Base-by-base conservation (phyloP, 2,113 vertebrate species). In the Glaucidium brasilianum region DNA sequence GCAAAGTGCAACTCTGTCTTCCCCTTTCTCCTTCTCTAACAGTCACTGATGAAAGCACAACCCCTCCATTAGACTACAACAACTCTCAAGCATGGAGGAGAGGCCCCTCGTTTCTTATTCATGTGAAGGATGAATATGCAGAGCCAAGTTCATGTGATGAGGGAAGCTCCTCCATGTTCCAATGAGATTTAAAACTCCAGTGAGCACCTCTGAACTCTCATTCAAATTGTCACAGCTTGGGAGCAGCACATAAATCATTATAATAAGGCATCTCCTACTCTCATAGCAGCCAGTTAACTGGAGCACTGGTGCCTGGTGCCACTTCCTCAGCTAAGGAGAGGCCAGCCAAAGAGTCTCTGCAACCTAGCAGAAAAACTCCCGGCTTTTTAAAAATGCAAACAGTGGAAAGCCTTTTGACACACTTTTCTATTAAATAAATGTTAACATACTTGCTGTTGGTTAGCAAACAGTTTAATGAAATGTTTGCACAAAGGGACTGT, bases 401-500 rank as follows among this genome's bases (percentile, higher is more conserved):
- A 41, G 27, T 2, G 35, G 30, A 59, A 63, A 62, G 35, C 25
- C 67, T 74, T 90, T 52, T 69, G 45, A 95, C 93, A 92, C 50
- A 35, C 10, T 92, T 79, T 52, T 35, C 66, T 74, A 26, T 73
- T 69, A 79, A 81, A 88, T 30, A 81, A 68, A 55, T 35, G 58
- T 69, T 90, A 90, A 76, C 77, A 59, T 73, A 58, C 37, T 91
- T 68, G 22, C 83, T 94, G 74, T 37, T 78, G 79, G 71, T 77
- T 55, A 89, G 63, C 79, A 90, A 93, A 84, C n/a, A 84, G 39
- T 78, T 80, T 87, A 93, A 87, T 58, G 58, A 92, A 85, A 89
- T 37, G 39, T 50, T 72, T 92, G 76, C 77, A 67, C 39, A 83
- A 52, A 64, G 13, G 30, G 50, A 64, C 77, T 73, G 69, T 23